A percentile compares a stretch with the other conserved stretches of the same genome.
These are phyloP conservation scores for Coranthus polyacanthus DNA, from an alignment of 2,797 vertebrate genomes.

Conservation along the genomic window DNA sequence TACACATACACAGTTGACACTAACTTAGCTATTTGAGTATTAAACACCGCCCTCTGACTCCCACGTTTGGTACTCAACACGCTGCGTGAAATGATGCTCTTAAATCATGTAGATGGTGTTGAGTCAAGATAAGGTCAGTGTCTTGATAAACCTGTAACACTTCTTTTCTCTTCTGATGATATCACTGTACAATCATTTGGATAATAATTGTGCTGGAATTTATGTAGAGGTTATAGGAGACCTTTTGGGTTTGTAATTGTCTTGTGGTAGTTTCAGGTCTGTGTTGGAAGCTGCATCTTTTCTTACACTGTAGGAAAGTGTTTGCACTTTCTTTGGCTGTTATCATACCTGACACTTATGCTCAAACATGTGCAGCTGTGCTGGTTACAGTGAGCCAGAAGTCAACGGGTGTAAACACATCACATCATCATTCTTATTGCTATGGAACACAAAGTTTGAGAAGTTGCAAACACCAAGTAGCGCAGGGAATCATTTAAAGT, in stretches of 20 bases:
- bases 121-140: conserved; percentile 10
- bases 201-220: neutral
- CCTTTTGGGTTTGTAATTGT: neutral
- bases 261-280: neutral
- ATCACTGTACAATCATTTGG: neutral
- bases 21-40: conserved; percentile 36
- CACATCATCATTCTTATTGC: conserved; percentile 19
- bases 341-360: conserved; percentile 5
- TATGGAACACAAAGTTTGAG: conserved; percentile 17
- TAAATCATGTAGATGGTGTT: conserved; percentile 35
- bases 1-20: conserved; percentile 36
- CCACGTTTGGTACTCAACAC: conserved; percentile 38
- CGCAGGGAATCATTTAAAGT: neutral
- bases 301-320: neutral
- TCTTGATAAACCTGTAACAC: conserved; percentile 2
- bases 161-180: conserved; percentile 10
- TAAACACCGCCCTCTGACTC: conserved; percentile 39
- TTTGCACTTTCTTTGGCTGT: conserved; percentile 2
- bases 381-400: conserved; percentile 4
- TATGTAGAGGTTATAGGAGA: neutral
- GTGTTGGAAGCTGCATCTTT: neutral
- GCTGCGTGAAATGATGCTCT: conserved; percentile 33
- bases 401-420: conserved; percentile 17
- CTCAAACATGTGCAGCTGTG: conserved; percentile 15
- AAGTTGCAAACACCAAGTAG: neutral